Evolutionary conservation across 2,113 vertebrate genomes (phyloP), one percentile per base, ranked within the genome.

Genomic region (Pituophis catenifer): DNA sequence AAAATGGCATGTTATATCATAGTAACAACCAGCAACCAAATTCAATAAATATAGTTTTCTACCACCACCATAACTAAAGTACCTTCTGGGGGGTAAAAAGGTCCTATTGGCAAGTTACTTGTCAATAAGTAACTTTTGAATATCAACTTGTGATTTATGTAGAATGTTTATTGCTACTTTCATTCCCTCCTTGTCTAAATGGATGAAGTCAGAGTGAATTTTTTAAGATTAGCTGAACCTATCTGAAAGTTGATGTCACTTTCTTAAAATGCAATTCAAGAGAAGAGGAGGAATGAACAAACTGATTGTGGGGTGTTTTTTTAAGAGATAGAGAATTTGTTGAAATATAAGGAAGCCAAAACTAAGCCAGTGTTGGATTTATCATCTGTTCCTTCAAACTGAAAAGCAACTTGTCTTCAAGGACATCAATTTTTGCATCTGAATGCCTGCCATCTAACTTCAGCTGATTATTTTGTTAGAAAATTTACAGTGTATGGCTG

Each of bases 11-110:
- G 15, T n/a, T 86, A 26, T 59, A 44, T 53, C 23, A 8, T 19
- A 38, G 33, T 81, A 81, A 81, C 26, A 23, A 57, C 29, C 29
- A 58, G 81, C 24, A 86, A 23, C 53, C n/a, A 6, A 17, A 17
- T 87, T 58, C 38, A 88, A 62, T 21, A 52, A 23, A 87, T n/a
- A 33, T 19, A 62, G 19, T 44, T 62, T 50, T 62, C 48, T 24
- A 62, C 21, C 55, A n/a, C 13, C 7, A 86, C 38, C 62, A 48
- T 1, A 15, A 38, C 52, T 54, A 33, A 29, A 75, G 70, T 38
- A 81, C 2, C 70, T 81, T 81, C 2, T 1, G 70, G n/a, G 9
- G 26, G 13, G 0, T 2, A 0, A 3, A 19, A 19, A 1, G 17
- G 2, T 81, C 70, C 7, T 81, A 81, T 21, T 81, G n/a, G n/a